Percentiles rank a stretch among this genome's conserved stretches.
These are phyloP conservation scores for Clytia hemisphaerica DNA, from an alignment of 30 jellyfish, hydroid and myxozoan species.

Conservation along the genomic window DNA sequence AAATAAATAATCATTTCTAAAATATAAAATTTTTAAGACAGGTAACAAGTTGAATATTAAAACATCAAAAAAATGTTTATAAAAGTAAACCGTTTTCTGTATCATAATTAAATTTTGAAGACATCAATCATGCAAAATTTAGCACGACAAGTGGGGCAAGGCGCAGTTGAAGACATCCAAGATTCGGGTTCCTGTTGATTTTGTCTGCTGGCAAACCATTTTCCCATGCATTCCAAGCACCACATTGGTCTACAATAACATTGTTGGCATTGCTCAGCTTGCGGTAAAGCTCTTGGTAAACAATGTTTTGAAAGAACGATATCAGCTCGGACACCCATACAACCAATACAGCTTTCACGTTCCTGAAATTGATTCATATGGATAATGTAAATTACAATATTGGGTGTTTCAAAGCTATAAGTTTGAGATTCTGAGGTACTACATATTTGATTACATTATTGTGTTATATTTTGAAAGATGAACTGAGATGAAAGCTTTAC, in stretches of 20 bases:
- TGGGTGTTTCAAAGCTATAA: no score
- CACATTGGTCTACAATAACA: slow-evolving; percentile 94
- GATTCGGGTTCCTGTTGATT: slow-evolving; percentile 47
- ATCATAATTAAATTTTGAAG: slow-evolving; percentile 11
- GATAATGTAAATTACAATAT: no score
- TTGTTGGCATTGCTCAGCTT: slow-evolving; percentile 47
- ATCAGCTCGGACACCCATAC: slow-evolving; percentile 73
- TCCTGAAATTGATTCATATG: slow-evolving; percentile 56
- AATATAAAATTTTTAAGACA: no score
- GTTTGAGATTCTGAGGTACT: not conserved
- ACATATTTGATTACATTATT: not conserved
- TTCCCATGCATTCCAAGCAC: slow-evolving; percentile 97
- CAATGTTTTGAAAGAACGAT: slow-evolving; percentile 65
- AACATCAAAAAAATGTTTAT: no score
- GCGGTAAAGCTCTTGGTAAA: not conserved
- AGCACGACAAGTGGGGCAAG: slow-evolving; percentile 94
- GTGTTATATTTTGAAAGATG: no score
- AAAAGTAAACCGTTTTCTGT: no score
- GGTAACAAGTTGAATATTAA: no score
- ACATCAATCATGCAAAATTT: slow-evolving; percentile 88
- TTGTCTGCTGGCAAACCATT: slow-evolving; percentile 92
- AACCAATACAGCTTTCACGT: slow-evolving; percentile 81
- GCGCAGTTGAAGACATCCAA: slow-evolving; percentile 89
- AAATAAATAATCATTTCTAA: no score
- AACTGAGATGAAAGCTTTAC: no score